Conservation (phyloP, 2,113 vertebrate genomes). For the Xenus cinereus region DNA sequence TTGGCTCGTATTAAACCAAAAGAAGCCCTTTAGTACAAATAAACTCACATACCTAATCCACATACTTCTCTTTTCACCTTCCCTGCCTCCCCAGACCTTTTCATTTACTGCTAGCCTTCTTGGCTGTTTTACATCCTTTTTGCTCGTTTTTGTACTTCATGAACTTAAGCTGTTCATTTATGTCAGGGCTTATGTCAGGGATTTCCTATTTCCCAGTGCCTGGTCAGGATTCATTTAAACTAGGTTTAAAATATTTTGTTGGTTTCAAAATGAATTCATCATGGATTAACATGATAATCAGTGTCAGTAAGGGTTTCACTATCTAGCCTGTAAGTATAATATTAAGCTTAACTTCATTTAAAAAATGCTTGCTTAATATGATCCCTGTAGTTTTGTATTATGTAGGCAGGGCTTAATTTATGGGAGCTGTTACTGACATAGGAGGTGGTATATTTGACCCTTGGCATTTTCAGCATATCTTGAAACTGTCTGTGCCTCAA, state of each 20-base stretch:
- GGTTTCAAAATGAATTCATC: background rate
- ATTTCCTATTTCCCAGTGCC: slow-evolving; percentile 28
- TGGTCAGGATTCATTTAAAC: slow-evolving; percentile 46
- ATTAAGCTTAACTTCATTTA: background rate
- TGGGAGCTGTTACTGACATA: background rate
- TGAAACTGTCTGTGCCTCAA: background rate
- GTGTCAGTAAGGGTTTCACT: background rate
- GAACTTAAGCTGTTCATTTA: background rate
- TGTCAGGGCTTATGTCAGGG: slow-evolving; percentile 16
- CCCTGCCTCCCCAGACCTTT: background rate
- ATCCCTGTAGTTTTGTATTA: background rate
- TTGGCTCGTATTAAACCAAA: background rate
- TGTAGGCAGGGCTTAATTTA: background rate
- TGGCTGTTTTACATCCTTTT: background rate
- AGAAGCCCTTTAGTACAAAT: background rate
- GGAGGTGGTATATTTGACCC: background rate
- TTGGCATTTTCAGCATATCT: background rate
- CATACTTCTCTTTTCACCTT: background rate
- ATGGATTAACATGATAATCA: background rate
- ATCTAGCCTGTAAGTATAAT: background rate
- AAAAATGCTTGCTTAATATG: background rate
- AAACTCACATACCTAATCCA: background rate
- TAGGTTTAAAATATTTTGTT: slow-evolving; percentile 3
- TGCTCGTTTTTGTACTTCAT: background rate
- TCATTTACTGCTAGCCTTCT: background rate